phyloP scores from a whole-genome alignment of 2,888 invertebrate species.

The Mantis religiosa region DNA sequence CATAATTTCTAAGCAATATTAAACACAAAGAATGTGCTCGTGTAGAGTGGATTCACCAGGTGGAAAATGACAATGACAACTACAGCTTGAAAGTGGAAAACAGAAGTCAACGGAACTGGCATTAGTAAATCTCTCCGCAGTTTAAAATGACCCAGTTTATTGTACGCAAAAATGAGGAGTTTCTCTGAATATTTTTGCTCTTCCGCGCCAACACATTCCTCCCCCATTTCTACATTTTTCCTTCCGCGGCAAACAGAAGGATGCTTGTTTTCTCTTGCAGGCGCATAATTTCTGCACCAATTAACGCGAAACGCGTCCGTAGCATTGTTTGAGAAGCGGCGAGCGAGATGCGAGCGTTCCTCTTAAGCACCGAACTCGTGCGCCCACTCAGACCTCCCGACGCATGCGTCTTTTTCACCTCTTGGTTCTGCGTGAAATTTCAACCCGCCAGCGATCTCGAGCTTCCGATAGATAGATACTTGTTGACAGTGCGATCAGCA shows the following conservation, averaged over 20 bases:
- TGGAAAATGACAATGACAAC: too few relatives aligned
- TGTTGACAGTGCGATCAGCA: background rate
- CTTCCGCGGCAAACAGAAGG: background rate
- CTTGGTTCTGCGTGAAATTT: background rate
- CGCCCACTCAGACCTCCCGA: background rate
- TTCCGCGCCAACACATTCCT: background rate
- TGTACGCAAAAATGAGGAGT: background rate
- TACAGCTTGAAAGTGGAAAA: too few relatives aligned
- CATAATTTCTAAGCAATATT: too few relatives aligned
- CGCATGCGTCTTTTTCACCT: background rate
- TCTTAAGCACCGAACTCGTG: background rate
- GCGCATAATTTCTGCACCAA: background rate
- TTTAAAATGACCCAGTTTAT: too few relatives aligned
- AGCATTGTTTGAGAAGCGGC: background rate
- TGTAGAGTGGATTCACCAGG: too few relatives aligned
- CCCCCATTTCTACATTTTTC: background rate
- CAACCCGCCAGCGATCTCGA: background rate
- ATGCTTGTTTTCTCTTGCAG: background rate
- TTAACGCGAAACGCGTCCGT: background rate
- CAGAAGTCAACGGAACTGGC: too few relatives aligned
- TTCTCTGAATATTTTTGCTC: background rate
- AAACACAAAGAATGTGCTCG: too few relatives aligned
- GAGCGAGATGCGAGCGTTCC: background rate
- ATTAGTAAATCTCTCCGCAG: too few relatives aligned
- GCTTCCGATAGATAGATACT: background rate